Conservation (phyloP, 2,113 vertebrate species). For the Vireo altiloquus region DNA sequence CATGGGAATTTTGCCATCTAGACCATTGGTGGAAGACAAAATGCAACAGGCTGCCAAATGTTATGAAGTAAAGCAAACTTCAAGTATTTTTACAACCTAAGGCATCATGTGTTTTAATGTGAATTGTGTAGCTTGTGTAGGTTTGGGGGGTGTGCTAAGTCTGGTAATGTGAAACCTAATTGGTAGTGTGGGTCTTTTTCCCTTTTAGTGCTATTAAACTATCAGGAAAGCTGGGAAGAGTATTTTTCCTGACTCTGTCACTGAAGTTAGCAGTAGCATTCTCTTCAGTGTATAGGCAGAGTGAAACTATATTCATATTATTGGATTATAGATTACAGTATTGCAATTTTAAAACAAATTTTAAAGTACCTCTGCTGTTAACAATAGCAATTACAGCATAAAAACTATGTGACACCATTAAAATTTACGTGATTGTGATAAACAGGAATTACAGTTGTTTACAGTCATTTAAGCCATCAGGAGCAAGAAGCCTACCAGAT, state of each 20-base stretch:
- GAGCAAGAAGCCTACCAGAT: not conserved
- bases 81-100: not conserved
- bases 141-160: rapidly evolving
- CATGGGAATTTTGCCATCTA: not conserved
- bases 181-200: not conserved
- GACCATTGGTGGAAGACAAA: not conserved
- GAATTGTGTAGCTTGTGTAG: not conserved
- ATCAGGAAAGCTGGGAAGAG: not conserved
- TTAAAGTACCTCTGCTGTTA: not conserved
- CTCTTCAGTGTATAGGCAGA: not conserved
- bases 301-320: not conserved
- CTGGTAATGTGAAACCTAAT: not conserved
- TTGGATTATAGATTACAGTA: not conserved
- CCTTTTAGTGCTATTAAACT: not conserved
- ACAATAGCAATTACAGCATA: not conserved
- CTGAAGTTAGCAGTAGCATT: not conserved
- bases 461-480: not conserved
- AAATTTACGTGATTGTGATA: not conserved
- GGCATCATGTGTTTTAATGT: not conserved
- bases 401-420: not conserved
- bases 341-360: not conserved
- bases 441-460: not conserved
- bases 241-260: not conserved
- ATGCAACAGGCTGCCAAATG: not conserved
- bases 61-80: not conserved